phyloP scores from a whole-genome alignment of 1,140 invertebrate genomes.

The Zophobas atratus region DNA sequence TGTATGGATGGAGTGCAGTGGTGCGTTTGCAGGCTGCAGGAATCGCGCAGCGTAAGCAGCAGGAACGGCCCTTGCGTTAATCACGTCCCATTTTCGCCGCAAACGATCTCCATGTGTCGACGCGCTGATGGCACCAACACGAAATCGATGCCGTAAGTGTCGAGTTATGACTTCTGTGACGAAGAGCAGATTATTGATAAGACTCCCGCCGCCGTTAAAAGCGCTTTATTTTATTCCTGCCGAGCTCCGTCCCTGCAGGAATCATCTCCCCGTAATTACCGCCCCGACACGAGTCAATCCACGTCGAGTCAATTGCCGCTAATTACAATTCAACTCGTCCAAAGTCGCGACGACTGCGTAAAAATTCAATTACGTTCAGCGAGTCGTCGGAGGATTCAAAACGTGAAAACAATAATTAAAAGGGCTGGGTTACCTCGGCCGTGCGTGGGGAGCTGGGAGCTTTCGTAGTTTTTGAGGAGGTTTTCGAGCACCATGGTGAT shows the following conservation, averaged over 20 bases:
- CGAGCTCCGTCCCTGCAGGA: no score
- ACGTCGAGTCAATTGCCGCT: neutral
- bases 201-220: no score
- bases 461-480: slow-evolving; percentile 91
- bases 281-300: neutral
- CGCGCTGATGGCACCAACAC: neutral
- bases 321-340: neutral
- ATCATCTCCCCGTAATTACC: no score
- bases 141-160: neutral
- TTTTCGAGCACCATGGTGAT: slow-evolving; percentile 89
- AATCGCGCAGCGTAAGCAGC: no score
- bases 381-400: neutral
- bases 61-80: no score
- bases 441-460: slow-evolving; percentile 88
- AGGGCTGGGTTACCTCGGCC: slow-evolving; percentile 76
- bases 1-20: no score
- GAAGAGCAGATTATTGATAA: neutral
- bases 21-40: no score
- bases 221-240: no score
- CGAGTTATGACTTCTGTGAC: neutral
- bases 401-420: slow-evolving; percentile 15
- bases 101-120: neutral
- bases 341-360: neutral
- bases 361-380: neutral
- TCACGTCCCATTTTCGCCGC: no score